Conservation (phyloP, 2,113 vertebrate genomes). For the Theristicus caerulescens region DNA sequence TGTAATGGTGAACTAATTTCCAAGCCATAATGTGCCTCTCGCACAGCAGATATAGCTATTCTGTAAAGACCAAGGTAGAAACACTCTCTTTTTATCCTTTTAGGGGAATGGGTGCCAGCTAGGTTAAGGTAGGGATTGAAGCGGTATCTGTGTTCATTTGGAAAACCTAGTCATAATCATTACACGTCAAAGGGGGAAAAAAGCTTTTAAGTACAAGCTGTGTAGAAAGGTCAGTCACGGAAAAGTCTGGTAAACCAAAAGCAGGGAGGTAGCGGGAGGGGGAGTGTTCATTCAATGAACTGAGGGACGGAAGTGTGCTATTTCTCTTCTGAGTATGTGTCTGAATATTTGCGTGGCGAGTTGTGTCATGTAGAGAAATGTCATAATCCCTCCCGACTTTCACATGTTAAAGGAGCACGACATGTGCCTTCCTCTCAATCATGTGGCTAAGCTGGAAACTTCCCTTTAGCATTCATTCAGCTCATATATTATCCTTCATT, state of each 20-base stretch:
- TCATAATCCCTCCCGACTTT: neutral
- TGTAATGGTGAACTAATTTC: neutral
- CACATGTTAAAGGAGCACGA: neutral
- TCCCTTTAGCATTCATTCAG: neutral
- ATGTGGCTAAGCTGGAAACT: neutral
- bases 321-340: neutral
- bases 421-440: neutral
- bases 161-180: neutral
- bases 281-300: fast-evolving
- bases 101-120: neutral
- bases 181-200: neutral
- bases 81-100: neutral
- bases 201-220: neutral
- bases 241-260: neutral
- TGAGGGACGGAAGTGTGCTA: neutral
- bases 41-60: neutral
- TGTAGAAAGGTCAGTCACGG: neutral
- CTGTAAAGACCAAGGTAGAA: neutral
- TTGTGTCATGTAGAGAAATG: fast-evolving
- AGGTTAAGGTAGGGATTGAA: neutral
- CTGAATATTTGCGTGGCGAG: neutral
- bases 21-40: neutral
- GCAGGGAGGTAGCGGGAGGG: neutral
- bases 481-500: neutral
- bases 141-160: neutral